Conservation (phyloP, 2,113 vertebrate species). For the Brachirus orientalis region DNA sequence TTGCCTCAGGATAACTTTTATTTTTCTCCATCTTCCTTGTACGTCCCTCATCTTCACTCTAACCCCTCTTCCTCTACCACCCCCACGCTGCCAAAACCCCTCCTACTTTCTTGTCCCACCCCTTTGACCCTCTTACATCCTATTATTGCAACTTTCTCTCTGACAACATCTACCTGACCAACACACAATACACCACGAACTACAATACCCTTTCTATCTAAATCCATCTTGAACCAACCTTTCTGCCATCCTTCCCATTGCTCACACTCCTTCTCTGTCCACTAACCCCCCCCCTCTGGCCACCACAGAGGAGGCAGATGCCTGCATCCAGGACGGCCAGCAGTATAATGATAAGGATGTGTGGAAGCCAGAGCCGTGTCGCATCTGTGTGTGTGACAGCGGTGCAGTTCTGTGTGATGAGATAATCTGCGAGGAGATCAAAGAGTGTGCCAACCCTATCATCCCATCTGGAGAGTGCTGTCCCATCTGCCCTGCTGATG, state of each 20-base stretch:
- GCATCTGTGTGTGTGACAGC: conserved; percentile 95
- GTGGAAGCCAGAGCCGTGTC: conserved; percentile 95
- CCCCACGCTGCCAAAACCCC: conserved; percentile 12
- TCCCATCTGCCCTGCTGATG: conserved; percentile 90
- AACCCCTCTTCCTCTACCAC: conserved; percentile 27
- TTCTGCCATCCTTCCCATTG: conserved; percentile 3
- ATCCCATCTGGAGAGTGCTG: conserved; percentile 98
- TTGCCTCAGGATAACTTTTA: conserved; percentile 45
- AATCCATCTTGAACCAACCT: conserved; percentile 29
- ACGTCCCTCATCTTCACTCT: conserved; percentile 16
- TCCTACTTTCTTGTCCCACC: conserved; percentile 17
- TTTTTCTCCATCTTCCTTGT: conserved; percentile 17
- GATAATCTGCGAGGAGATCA: conserved; percentile 94
- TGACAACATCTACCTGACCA: conserved; percentile 3
- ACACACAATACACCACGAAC: conserved; percentile 10
- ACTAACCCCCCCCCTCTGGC: conserved; percentile 65
- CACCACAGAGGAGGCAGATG: conserved; percentile 86
- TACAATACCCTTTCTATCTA: conserved; percentile 14
- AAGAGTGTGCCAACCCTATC: conserved; percentile 89
- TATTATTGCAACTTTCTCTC: neutral
- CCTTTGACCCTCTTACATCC: conserved; percentile 15
- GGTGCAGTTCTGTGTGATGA: conserved; percentile 94
- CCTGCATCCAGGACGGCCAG: conserved; percentile 91
- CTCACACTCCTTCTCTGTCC: conserved; percentile 2
- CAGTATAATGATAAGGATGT: conserved; percentile 94